Base-by-base conservation (phyloP, 2,888 invertebrate species). In the Megalurothrips usitatus region DNA sequence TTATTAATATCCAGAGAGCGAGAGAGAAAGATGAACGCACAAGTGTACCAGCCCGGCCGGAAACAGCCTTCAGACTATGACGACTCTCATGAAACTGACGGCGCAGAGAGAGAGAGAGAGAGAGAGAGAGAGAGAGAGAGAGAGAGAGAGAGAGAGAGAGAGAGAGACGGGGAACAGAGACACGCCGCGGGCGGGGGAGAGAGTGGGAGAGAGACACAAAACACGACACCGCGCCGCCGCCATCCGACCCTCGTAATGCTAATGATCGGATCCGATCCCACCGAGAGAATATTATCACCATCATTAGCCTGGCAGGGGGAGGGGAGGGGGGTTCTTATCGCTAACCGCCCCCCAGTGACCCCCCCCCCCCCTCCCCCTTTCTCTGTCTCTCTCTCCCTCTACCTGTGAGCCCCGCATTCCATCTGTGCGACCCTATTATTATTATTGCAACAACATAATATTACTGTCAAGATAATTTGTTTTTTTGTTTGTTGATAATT, bases 251-350 rank as follows among this genome's bases (percentile, higher is more conserved):
- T 43, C 34, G 34, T 43, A 58, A 14, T n/a, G 58, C 58, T 58
- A 58, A 58, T 58, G 58, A 58, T 17, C 58, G 58, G 84, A 84
- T 83, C 84, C 84, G 84, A 83, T 85, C 85, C 85, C 84, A 84
- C 84, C 84, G 83, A 84, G 84, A 84, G 85, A 84, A 84, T 86
- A 84, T 85, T 85, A 84, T 84, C 83, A 81, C 82, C 83, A 63
- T 81, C 43, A 80, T 28, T 49, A 17, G 58, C 19, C 17, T 14
- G 58, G 52, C 52, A 52, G 9, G 58, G 58, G 14, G 6, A 52
- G 52, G 52, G 19, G 52, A 9, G 52, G 3, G 10, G 52, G 6
- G 10, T 3, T 52, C 52, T 52, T 58, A 17, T 14, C 58, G 17
- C 0, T 58, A 17, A 19, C 58, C 34, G 34, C 6, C 34, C 34